Evolutionary conservation across 2,888 invertebrate genomes (phyloP).

Genomic region (Electrophaes corylata): DNA sequence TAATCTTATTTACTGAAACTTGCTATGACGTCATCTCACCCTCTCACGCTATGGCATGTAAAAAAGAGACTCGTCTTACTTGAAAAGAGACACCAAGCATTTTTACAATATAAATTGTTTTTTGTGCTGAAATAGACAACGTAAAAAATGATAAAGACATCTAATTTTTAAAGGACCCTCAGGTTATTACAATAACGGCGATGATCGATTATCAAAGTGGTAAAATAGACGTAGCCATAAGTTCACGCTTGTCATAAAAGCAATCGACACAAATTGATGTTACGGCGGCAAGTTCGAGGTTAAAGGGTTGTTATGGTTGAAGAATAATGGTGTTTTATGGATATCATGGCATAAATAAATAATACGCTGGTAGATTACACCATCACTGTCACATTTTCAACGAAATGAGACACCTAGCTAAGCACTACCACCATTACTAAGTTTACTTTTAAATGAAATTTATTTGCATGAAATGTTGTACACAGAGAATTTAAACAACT

Average conservation of each 20-base stretch:
- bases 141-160: background rate
- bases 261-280: background rate
- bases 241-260: conserved; percentile 2
- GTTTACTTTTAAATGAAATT: too few species aligned
- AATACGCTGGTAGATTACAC: background rate
- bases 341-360: background rate
- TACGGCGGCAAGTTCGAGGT: background rate
- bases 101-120: background rate
- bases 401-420: background rate
- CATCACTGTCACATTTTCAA: background rate
- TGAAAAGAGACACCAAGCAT: background rate
- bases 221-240: background rate
- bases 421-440: too few species aligned
- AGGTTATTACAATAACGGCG: background rate
- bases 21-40: background rate
- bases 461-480: too few species aligned
- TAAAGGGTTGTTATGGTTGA: background rate
- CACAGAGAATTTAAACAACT: too few species aligned
- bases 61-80: background rate
- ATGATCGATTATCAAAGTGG: background rate
- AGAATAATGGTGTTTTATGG: background rate
- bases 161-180: background rate
- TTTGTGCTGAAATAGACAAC: background rate
- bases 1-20: too few species aligned
- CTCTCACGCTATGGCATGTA: background rate